These are phyloP conservation scores for Dryoscopus gambensis DNA, from an alignment of 2,113 vertebrate species.

Conservation along the genomic window DNA sequence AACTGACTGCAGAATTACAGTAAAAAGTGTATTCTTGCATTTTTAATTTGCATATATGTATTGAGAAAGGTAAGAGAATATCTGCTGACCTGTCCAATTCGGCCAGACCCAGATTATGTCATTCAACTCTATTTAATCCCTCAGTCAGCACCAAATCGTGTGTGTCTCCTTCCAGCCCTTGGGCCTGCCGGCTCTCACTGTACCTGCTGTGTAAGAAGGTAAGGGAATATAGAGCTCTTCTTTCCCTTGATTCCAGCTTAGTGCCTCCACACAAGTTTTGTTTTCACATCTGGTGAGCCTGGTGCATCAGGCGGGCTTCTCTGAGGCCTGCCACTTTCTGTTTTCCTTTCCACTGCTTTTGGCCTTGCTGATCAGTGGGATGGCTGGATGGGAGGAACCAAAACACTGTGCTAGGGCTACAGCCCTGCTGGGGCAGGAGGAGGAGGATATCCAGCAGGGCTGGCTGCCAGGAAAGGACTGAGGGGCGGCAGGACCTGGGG, in stretches of 20 bases:
- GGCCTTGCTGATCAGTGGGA: background rate
- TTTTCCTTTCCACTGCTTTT: background rate
- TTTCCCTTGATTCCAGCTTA: background rate
- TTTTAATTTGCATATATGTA: background rate
- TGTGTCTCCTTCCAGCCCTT: rapidly evolving
- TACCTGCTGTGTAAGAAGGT: background rate
- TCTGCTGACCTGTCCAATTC: background rate
- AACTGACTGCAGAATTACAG: background rate
- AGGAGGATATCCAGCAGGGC: rapidly evolving
- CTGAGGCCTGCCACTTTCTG: background rate
- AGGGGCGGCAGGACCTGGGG: rapidly evolving
- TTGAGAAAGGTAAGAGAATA: background rate
- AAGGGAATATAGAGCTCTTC: background rate
- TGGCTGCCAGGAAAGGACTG: background rate
- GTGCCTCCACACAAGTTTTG: background rate
- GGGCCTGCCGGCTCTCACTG: rapidly evolving
- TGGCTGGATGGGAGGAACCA: background rate
- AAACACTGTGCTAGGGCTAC: background rate
- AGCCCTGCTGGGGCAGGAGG: background rate
- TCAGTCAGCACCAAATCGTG: background rate
- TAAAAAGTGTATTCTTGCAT: background rate
- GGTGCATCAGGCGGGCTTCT: rapidly evolving
- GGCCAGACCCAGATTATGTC: background rate
- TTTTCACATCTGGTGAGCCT: rapidly evolving
- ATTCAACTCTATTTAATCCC: background rate